phyloP scores from a whole-genome alignment of 2,888 invertebrate species.

The Gasteruption jaculator region DNA sequence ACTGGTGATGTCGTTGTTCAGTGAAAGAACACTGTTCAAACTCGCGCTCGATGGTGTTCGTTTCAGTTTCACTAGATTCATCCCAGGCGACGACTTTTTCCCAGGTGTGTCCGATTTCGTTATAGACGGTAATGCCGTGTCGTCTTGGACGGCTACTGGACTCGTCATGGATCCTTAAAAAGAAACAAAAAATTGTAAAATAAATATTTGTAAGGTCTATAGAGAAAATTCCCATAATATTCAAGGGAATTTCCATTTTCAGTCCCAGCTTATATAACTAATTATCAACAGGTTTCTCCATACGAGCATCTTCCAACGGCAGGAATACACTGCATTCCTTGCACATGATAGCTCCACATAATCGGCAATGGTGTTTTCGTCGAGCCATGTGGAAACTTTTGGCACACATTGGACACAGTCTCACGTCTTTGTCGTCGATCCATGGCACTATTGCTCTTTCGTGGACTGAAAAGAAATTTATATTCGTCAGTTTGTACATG shows the following conservation, averaged over 20 bases:
- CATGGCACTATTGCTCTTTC: slow-evolving; percentile 77
- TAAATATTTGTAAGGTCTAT: slow-evolving; percentile 2
- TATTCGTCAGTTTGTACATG: slow-evolving; percentile 4
- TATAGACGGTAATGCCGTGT: slow-evolving; percentile 39
- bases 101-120: slow-evolving; percentile 35
- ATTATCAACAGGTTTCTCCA: slow-evolving; percentile 40
- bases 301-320: slow-evolving; percentile 73
- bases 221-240: slow-evolving; percentile 1
- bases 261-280: background rate
- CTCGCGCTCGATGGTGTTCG: slow-evolving; percentile 54
- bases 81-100: slow-evolving; percentile 39
- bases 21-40: slow-evolving; percentile 48
- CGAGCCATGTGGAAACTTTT: slow-evolving; percentile 81
- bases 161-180: slow-evolving; percentile 57
- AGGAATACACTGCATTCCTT: slow-evolving; percentile 86
- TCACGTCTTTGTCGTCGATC: slow-evolving; percentile 88
- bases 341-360: slow-evolving; percentile 93
- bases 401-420: slow-evolving; percentile 87
- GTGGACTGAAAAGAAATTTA: slow-evolving; percentile 51
- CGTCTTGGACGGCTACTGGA: slow-evolving; percentile 50
- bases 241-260: background rate
- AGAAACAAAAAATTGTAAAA: background rate
- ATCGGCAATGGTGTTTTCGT: slow-evolving; percentile 92
- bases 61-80: slow-evolving; percentile 44
- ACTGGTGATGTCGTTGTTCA: slow-evolving; percentile 40